These are phyloP conservation scores for Pocillopora meandrina DNA, from an alignment of 92 coral and sea anemone species.

Conservation along the genomic window DNA sequence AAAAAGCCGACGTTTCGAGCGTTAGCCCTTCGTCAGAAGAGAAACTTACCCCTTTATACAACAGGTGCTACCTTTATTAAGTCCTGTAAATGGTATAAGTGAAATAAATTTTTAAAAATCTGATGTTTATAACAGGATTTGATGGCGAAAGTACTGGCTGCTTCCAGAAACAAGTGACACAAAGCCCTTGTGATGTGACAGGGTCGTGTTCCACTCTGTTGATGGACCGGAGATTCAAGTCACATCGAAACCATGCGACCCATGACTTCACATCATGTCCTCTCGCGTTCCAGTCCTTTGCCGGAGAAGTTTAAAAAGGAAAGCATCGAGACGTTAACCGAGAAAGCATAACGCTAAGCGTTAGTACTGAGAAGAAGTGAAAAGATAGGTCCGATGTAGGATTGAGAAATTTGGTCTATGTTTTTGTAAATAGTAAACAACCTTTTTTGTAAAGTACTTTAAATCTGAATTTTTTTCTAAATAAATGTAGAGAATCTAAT, in stretches of 20 bases:
- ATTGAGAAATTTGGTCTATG: background rate
- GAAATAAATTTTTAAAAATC: background rate
- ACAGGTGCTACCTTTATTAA: too few species aligned
- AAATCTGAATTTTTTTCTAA: background rate
- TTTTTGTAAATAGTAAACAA: background rate
- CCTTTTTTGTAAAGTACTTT: background rate
- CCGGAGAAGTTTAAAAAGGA: background rate
- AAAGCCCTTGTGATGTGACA: background rate
- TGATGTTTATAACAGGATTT: conserved; percentile 58
- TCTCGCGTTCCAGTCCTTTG: background rate
- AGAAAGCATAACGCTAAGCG: background rate
- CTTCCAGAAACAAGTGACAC: conserved; percentile 72
- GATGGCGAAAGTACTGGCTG: conserved; percentile 89
- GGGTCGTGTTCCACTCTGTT: background rate
- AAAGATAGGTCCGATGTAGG: background rate
- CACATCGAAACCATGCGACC: background rate
- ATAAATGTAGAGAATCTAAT: background rate
- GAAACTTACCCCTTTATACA: too few species aligned
- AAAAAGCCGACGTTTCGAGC: too few species aligned
- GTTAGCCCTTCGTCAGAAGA: too few species aligned
- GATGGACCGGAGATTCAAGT: background rate
- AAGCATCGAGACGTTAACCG: background rate
- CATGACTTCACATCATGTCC: background rate
- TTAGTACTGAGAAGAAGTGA: background rate
- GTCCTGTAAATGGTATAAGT: background rate